Evolutionary conservation across 92 coral and sea anemone species (phyloP).

Genomic region (Porites evermanni): DNA sequence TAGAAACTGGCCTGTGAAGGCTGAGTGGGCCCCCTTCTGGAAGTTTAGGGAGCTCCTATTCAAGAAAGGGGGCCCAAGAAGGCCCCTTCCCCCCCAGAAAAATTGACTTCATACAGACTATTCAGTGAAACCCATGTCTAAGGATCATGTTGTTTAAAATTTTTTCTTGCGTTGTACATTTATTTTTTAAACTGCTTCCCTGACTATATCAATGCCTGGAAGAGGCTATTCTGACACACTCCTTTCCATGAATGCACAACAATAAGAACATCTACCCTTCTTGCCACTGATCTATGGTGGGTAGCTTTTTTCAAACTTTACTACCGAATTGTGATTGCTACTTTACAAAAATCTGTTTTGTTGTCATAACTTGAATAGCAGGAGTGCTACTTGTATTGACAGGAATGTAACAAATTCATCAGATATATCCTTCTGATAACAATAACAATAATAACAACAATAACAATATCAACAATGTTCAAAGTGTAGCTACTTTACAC

Average conservation of each 20-base stretch:
- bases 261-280: slow-evolving; percentile 11
- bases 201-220: slow-evolving; percentile 14
- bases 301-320: background rate
- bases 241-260: slow-evolving; percentile 23
- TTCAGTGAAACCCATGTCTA: slow-evolving; percentile 2
- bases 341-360: background rate
- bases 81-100: background rate
- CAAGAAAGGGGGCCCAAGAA: background rate
- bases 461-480: slow-evolving; percentile 31
- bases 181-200: slow-evolving; percentile 30
- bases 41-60: no score
- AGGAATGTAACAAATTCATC: slow-evolving; percentile 8
- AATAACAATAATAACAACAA: background rate
- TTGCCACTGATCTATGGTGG: slow-evolving; percentile 8
- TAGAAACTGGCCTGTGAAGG: slow-evolving; percentile 11
- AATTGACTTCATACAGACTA: slow-evolving; percentile 9
- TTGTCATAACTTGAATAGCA: background rate
- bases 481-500: slow-evolving; percentile 20
- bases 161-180: background rate
- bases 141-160: slow-evolving; percentile 15
- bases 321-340: slow-evolving; percentile 3
- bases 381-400: background rate
- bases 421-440: slow-evolving; percentile 15
- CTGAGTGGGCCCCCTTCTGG: background rate
- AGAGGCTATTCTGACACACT: slow-evolving; percentile 20